phyloP scores from a whole-genome alignment of 2,797 vertebrate genomes.

The Platalea minor region DNA sequence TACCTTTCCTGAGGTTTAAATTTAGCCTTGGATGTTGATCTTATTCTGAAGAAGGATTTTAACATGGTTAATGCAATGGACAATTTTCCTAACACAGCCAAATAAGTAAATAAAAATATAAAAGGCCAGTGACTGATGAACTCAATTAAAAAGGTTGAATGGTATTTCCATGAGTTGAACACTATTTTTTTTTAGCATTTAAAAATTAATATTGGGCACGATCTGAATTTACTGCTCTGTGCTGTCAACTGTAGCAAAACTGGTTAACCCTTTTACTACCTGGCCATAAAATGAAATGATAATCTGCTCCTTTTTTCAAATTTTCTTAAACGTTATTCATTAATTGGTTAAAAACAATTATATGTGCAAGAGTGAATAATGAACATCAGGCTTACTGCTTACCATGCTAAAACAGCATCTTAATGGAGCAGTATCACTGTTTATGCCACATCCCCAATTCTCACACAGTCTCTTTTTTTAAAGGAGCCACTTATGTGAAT shows the following conservation, averaged over 20 bases:
- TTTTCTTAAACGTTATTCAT: background rate
- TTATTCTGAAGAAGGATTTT: constrained; percentile 73
- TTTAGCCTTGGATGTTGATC: constrained; percentile 75
- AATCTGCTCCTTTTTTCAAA: background rate
- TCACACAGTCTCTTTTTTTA: background rate
- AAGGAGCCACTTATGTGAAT: background rate
- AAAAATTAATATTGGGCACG: constrained; percentile 31
- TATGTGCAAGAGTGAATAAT: background rate
- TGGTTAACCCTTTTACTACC: background rate
- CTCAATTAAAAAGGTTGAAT: constrained; percentile 54
- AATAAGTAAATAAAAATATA: constrained; percentile 76
- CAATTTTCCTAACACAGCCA: constrained; percentile 65
- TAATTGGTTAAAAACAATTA: background rate
- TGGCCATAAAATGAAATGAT: background rate
- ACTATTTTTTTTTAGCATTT: constrained; percentile 37
- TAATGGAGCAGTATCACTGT: background rate
- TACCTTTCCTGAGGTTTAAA: constrained; percentile 75
- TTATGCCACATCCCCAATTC: background rate
- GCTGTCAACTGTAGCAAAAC: background rate
- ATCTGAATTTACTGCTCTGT: background rate
- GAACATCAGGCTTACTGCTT: background rate
- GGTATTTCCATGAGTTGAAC: constrained; percentile 38
- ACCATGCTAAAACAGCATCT: background rate
- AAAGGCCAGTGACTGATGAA: constrained; percentile 53
- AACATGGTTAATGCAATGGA: constrained; percentile 57